Evolutionary conservation across 2,113 vertebrate species (phyloP).

Genomic region (Diglossa brunneiventris): DNA sequence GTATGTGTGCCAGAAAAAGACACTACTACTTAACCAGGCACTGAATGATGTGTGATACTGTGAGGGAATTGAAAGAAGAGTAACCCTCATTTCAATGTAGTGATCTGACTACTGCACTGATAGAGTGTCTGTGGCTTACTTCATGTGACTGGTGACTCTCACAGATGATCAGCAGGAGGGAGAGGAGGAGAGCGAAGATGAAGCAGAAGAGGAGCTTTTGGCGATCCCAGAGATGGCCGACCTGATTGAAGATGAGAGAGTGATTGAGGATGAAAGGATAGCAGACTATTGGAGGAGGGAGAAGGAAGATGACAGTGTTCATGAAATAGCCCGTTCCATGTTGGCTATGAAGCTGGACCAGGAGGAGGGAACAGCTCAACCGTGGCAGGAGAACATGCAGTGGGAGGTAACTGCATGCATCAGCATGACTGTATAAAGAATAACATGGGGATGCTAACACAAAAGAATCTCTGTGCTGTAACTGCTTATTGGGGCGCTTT

Average conservation of each 20-base stretch:
- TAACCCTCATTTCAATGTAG: neutral
- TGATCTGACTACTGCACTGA: neutral
- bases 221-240: conserved; percentile 86
- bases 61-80: neutral
- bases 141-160: neutral
- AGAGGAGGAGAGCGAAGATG: conserved; percentile 58
- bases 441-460: neutral
- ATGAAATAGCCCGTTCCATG: conserved; percentile 67
- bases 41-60: neutral
- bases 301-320: conserved; percentile 38
- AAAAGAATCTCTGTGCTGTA: neutral
- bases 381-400: neutral
- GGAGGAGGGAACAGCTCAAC: neutral
- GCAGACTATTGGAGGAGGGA: conserved; percentile 12
- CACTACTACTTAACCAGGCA: neutral
- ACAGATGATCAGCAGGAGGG: conserved; percentile 51
- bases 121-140: neutral
- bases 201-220: conserved; percentile 74
- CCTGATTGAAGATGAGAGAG: conserved; percentile 85
- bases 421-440: neutral
- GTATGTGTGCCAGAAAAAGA: neutral
- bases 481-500: neutral
- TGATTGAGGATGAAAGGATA: conserved; percentile 79
- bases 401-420: conserved; percentile 64
- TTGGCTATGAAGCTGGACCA: conserved; percentile 78